Base-by-base conservation (phyloP, 2,797 vertebrate genomes). In the Coracias cyanogaster region DNA sequence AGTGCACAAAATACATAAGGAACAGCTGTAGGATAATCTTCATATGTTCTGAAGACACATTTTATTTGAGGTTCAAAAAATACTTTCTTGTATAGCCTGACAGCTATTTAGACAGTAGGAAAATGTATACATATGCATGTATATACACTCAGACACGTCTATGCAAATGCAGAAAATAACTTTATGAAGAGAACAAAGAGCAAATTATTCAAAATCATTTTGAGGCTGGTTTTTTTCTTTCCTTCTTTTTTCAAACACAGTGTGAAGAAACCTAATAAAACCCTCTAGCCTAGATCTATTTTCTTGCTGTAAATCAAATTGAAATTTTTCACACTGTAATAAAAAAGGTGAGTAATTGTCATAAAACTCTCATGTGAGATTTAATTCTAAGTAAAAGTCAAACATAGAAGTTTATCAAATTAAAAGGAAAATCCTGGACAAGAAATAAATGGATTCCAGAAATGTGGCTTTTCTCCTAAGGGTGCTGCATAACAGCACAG, bases 61-160 rank as follows among this genome's bases (percentile, higher is more conserved):
- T 60, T 74, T 28, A 41, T 25, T n/a, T 69, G 5, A 60, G 3
- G 10, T 46, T 21, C 39, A 80, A 87, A 66, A 28, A 69, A 18
- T 7, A 25, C 9, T 45, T 69, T 29, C 3, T 57, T 78, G 11
- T 33, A 8, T 2, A 55, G 28, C 5, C 7, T 77, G 55, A 3
- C 39, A 76, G 8, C 3, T 58, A 39, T 22, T 54, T 13, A 33
- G 8, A 15, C 25, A 62, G 4, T 10, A 80, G 20, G 7, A 72
- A n/a, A 22, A 1, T 14, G 15, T 22, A 10, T 16, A 41, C 1
- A 2, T 49, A 43, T 10, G 2, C 9, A 65, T 2, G 5, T 16
- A 18, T 45, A n/a, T 31, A n/a, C 5, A 19, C 15, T 37, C 22
- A 37, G 20, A 77, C 2, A 69, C 19, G 8, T 9, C 21, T 45